Evolutionary conservation across 2,797 vertebrate species (phyloP).

Genomic region (Rhinatrema bivittatum): DNA sequence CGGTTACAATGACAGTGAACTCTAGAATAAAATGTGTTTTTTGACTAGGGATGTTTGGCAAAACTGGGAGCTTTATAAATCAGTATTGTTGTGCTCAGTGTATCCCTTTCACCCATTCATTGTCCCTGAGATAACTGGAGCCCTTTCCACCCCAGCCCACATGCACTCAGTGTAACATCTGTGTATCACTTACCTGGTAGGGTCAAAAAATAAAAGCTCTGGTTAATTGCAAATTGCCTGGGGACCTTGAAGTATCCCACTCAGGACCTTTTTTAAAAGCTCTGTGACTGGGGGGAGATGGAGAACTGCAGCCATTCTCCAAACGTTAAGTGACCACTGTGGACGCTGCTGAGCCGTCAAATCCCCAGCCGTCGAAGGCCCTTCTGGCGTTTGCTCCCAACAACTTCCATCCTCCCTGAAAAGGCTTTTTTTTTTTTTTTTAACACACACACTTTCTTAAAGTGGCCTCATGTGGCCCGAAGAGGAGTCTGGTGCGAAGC

Average conservation of each 20-base stretch:
- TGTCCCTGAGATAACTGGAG: too few relatives aligned
- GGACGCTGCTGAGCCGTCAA: constrained; percentile 17
- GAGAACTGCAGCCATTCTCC: neutral
- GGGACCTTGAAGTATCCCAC: neutral
- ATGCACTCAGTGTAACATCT: constrained; percentile 1
- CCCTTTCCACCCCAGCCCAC: too few relatives aligned
- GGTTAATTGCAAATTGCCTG: neutral
- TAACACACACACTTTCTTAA: constrained; percentile 17
- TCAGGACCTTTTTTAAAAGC: neutral
- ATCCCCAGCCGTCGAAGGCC: neutral
- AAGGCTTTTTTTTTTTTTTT: too few relatives aligned
- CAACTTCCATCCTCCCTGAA: constrained; percentile 14
- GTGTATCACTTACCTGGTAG: neutral
- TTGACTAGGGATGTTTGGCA: too few relatives aligned
- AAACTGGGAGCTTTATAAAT: too few relatives aligned
- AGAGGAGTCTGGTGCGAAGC: constrained; percentile 17
- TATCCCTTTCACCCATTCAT: too few relatives aligned
- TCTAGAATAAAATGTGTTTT: too few relatives aligned
- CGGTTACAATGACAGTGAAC: too few relatives aligned
- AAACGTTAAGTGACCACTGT: neutral
- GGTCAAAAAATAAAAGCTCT: constrained; percentile 3
- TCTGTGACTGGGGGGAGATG: neutral
- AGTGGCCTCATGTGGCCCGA: constrained; percentile 15
- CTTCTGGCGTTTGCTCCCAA: constrained; percentile 13
- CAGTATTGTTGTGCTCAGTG: too few relatives aligned